Base-by-base conservation (phyloP, 30 jellyfish, hydroid and myxozoan genomes). In the Aurelia aurita region DNA sequence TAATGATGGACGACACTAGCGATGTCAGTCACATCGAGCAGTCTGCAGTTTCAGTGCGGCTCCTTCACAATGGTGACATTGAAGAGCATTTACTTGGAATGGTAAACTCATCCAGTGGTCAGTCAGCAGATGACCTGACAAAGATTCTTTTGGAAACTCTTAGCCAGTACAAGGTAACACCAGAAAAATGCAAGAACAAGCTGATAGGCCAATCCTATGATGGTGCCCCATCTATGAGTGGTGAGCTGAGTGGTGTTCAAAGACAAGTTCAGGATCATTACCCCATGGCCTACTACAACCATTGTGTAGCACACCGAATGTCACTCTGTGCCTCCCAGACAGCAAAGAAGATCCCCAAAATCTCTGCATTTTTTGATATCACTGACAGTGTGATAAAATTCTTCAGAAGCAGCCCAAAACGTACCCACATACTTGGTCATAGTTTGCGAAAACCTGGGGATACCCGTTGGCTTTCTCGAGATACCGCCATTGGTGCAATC, bases 401-500 rank as follows among this genome's bases (percentile, higher is more conserved):
- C 69, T 71, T 71, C 27, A 71, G 84, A 9, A 71, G 84, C 84
- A 71, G 84, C 26, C 84, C 84, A 28, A 71, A 71, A 44, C 73
- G 69, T 6, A 71, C 84, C 29, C 26, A 23, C 35, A 7, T 29
- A 2, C 84, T 71, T 34, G 73, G 84, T 13, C n/a, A 19, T 18
- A 71, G 46, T 39, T n/a, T 71, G 11, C 84, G 73, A 71, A 71
- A 71, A 69, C 84, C 84, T 39, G 84, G 72, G 28, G 84, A 71
- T 69, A 71, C 84, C 22, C 67, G 72, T 22, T 71, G 84, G 69
- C 73, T 71, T 51, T 71, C 84, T 29, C 5, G 69, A 11, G 34
- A 71, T 44, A 43, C 84, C 18, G 84, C 84, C 6, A 71, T 39
- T 8, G 44, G 69, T 35, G 44, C 44, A 10, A 20, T 71, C 46